A percentile compares a stretch with the other conserved stretches of the same genome.
Evolutionary conservation across 2,888 invertebrate species (phyloP).

Genomic region (Polietes domitor): DNA sequence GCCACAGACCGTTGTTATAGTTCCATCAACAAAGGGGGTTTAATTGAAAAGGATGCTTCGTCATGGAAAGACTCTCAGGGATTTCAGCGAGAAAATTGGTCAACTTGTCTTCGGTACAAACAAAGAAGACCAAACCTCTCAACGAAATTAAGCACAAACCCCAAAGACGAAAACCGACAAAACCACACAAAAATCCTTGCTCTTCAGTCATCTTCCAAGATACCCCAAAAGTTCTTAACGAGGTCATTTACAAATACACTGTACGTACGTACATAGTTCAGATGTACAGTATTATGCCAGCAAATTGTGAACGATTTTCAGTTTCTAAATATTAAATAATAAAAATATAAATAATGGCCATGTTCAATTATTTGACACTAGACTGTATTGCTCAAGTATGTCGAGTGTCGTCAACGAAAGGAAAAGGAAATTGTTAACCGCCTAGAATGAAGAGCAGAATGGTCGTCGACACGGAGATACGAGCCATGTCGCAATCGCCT

Average conservation of each 20-base stretch:
- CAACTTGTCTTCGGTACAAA: not conserved
- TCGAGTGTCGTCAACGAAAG: not conserved
- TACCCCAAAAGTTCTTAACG: too few relatives aligned
- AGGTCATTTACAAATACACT: not conserved
- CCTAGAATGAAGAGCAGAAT: not conserved
- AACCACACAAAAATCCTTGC: not conserved
- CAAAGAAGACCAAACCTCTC: not conserved
- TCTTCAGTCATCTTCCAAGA: not conserved
- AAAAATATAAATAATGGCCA: too few relatives aligned
- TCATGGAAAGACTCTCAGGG: too few relatives aligned
- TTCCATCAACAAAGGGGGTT: too few relatives aligned
- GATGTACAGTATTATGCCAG: not conserved
- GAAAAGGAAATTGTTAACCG: not conserved
- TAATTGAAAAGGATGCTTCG: too few relatives aligned
- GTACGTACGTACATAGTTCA: not conserved
- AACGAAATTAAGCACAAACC: not conserved
- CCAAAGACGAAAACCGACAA: not conserved
- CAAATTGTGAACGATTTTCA: not conserved
- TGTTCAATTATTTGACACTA: not conserved
- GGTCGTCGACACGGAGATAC: not conserved
- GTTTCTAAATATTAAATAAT: too few relatives aligned
- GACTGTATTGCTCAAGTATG: not conserved
- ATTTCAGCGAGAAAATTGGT: not conserved
- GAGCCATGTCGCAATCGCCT: not conserved
- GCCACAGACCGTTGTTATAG: not conserved